Evolutionary conservation across 2,113 vertebrate species (phyloP).

Genomic region (Xiphophorus maculatus): DNA sequence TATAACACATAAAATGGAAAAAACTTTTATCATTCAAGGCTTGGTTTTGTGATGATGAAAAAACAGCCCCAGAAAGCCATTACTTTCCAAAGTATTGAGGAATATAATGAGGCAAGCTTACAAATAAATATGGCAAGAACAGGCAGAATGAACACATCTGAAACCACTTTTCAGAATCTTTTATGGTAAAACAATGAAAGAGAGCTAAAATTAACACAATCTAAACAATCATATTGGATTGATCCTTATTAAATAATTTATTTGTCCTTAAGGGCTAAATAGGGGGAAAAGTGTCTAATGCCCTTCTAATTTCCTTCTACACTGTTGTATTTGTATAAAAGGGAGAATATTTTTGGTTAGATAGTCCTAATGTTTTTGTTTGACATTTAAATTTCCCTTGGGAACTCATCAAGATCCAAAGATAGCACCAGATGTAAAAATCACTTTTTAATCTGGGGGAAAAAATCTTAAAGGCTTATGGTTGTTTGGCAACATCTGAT

Average conservation of each 20-base stretch:
- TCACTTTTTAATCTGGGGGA: slow-evolving; percentile 10
- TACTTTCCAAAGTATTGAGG: slow-evolving; percentile 3
- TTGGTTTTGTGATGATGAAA: slow-evolving; percentile 19
- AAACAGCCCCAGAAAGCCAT: slow-evolving; percentile 18
- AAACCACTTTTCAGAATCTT: slow-evolving; percentile 15
- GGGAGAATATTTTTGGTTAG: background rate
- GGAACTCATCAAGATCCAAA: slow-evolving; percentile 6
- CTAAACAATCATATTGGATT: slow-evolving; percentile 15
- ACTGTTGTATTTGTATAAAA: slow-evolving; percentile 10
- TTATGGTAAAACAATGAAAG: background rate
- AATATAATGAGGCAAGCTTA: slow-evolving; percentile 8
- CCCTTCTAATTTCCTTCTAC: background rate
- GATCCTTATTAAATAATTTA: slow-evolving; percentile 15
- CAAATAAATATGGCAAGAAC: slow-evolving; percentile 18
- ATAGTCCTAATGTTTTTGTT: slow-evolving; percentile 2
- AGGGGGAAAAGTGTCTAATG: slow-evolving; percentile 4
- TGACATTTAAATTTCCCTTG: background rate
- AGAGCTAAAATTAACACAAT: slow-evolving; percentile 28
- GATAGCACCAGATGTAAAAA: background rate
- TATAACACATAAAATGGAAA: slow-evolving; percentile 36
- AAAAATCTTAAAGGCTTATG: background rate
- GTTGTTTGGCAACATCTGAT: slow-evolving; percentile 13
- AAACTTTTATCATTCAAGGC: slow-evolving; percentile 13
- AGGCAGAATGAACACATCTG: slow-evolving; percentile 16
- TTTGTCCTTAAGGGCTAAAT: slow-evolving; percentile 15